Base-by-base conservation (phyloP, 1,140 invertebrate species). In the Bombus balteatus region DNA sequence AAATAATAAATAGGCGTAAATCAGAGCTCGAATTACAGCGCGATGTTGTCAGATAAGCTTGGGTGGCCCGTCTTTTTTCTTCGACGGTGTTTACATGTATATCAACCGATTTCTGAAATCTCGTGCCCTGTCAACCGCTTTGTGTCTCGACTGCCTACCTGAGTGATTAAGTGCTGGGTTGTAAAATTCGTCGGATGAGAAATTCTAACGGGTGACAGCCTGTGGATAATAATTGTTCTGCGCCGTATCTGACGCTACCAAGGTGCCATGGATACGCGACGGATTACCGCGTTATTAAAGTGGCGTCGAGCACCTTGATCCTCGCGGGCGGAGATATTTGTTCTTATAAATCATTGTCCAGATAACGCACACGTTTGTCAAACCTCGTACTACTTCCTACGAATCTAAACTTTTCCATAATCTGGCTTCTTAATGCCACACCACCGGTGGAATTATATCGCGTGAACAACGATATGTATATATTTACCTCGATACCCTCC, bases 291-390 rank as follows among this genome's bases (percentile, higher is more conserved):
- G 92, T 93, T 94, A 92, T 90, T 90, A 91, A 87, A 91, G 90
- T 92, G 94, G 90, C 93, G 93, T 94, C 94, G 91, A 83, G 88
- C 81, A 68, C 41, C 86, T 85, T 93, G 92, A 94, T 94, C 93
- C 92, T 89, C 77, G 66, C 74, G 81, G 72, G 83, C 89, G 74
- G 62, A 90, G 88, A 90, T 92, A 91, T 94, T 94, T 94, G 89
- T 93, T 94, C 94, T 94, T 94, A 91, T 95, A 95, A 95, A 95
- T 95, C 95, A 95, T 92, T 85, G 87, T 84, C 92, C 89, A 86
- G 92, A 95, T 95, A 95, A 95, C 91, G 91, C 87, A 73, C 86
- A 70, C 83, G 80, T 85, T 84, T 68, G 72, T 76, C 88, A 88
- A 89, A 81, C 88, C 70, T 81, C 74, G 72, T 84, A 87, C 88